Evolutionary conservation across 2,888 invertebrate species (phyloP).

Genomic region (Callyntrura guangdongensis): DNA sequence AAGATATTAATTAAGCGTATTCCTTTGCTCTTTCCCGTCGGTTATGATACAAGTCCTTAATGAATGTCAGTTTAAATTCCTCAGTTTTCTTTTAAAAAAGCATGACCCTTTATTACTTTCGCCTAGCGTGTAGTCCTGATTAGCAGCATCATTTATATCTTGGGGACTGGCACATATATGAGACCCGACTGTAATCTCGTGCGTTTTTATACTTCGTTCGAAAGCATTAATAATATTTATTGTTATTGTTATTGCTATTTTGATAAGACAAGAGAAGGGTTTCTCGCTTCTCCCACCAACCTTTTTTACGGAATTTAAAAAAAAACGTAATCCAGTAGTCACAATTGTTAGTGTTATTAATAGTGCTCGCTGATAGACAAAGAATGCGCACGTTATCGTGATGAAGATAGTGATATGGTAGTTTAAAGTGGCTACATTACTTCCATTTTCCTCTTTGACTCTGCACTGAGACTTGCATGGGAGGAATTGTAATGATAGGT

Average conservation of each 20-base stretch:
- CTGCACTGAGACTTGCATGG: no score
- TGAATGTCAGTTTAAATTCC: neutral
- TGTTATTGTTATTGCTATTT: conserved; percentile 52
- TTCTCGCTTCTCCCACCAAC: conserved; percentile 10
- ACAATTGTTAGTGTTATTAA: neutral
- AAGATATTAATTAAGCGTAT: conserved; percentile 20
- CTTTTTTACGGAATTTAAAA: neutral
- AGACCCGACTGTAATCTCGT: conserved; percentile 35
- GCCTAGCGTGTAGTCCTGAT: neutral
- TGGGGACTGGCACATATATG: neutral
- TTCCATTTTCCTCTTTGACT: no score
- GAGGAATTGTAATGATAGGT: no score
- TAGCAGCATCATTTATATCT: neutral
- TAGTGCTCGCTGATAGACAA: neutral
- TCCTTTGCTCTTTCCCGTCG: neutral
- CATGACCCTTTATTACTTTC: conserved; percentile 3
- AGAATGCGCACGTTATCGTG: neutral
- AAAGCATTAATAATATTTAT: conserved; percentile 57
- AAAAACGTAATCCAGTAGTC: neutral
- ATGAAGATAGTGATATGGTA: neutral
- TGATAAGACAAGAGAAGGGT: conserved; percentile 21
- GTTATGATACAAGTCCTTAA: neutral
- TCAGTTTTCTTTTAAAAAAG: neutral
- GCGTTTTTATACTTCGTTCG: conserved; percentile 13
- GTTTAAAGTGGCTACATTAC: neutral